Conservation (phyloP, 1,140 invertebrate genomes). For the Lordiphosa collinella region DNA sequence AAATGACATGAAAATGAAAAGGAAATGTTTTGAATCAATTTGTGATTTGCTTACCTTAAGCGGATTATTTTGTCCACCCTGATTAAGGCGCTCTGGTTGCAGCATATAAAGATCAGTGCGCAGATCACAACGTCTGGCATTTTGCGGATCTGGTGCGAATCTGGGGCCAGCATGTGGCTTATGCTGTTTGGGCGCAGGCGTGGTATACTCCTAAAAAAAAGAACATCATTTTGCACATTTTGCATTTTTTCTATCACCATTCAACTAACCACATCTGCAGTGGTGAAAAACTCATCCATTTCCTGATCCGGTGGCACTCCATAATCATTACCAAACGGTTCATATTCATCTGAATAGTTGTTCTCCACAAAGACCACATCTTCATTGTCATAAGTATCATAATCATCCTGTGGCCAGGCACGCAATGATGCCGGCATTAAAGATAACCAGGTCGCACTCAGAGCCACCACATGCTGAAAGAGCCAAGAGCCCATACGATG, state of each 20-base stretch:
- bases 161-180: conserved; percentile 80
- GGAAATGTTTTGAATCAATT: neutral
- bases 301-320: conserved; percentile 65
- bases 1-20: too few relatives aligned
- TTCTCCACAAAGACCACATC: conserved; percentile 69
- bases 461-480: conserved; percentile 62
- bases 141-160: conserved; percentile 81
- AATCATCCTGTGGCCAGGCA: conserved; percentile 78
- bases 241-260: neutral
- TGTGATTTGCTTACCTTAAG: conserved; percentile 78
- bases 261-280: conserved; percentile 58
- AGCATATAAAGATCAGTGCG: conserved; percentile 92
- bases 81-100: conserved; percentile 89
- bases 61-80: conserved; percentile 87
- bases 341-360: conserved; percentile 74
- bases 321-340: conserved; percentile 63
- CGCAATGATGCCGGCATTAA: conserved; percentile 57
- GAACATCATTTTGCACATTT: neutral
- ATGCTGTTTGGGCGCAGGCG: conserved; percentile 71
- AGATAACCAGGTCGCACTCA: conserved; percentile 66
- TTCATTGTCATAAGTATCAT: conserved; percentile 68
- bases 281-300: conserved; percentile 76
- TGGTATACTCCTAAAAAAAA: conserved; percentile 60
- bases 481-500: conserved; percentile 63
- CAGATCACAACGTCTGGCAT: conserved; percentile 89